These are phyloP conservation scores for Gymnorhina tibicen DNA, from an alignment of 2,113 vertebrate genomes.

Conservation along the genomic window DNA sequence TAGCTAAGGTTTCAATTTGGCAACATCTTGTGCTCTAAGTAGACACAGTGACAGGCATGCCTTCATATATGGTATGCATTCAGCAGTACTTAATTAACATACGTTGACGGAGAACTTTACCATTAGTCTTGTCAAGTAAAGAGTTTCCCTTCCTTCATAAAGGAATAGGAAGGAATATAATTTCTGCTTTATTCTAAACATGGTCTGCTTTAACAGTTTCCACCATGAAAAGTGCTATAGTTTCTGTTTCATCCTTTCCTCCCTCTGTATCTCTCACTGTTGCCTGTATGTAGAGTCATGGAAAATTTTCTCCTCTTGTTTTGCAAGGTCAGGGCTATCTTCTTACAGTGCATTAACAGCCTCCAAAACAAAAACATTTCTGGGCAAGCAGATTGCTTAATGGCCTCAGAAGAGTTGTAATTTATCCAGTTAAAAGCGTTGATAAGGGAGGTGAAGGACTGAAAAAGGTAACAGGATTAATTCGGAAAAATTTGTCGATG, in stretches of 20 bases:
- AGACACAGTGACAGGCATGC: background rate
- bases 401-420: slow-evolving; percentile 49
- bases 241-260: background rate
- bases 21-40: background rate
- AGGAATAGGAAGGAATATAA: background rate
- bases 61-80: background rate
- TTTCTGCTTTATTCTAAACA: background rate
- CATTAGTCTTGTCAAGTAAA: background rate
- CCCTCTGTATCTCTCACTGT: slow-evolving; percentile 4
- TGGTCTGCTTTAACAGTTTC: background rate
- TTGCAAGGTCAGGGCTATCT: slow-evolving; percentile 55
- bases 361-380: slow-evolving; percentile 47
- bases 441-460: slow-evolving; percentile 45
- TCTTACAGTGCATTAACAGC: slow-evolving; percentile 61
- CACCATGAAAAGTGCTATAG: background rate
- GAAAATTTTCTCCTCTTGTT: slow-evolving; percentile 62
- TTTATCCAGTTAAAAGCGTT: slow-evolving; percentile 58
- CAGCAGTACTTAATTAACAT: background rate
- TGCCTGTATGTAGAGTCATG: slow-evolving; percentile 28
- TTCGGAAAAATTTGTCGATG: slow-evolving; percentile 54
- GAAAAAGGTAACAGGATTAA: slow-evolving; percentile 58
- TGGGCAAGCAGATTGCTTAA: slow-evolving; percentile 51
- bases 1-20: background rate
- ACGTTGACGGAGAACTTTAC: background rate
- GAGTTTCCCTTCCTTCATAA: background rate